These are phyloP conservation scores for Ectropis crepuscularia DNA, from an alignment of 2,888 invertebrate genomes.

Conservation along the genomic window DNA sequence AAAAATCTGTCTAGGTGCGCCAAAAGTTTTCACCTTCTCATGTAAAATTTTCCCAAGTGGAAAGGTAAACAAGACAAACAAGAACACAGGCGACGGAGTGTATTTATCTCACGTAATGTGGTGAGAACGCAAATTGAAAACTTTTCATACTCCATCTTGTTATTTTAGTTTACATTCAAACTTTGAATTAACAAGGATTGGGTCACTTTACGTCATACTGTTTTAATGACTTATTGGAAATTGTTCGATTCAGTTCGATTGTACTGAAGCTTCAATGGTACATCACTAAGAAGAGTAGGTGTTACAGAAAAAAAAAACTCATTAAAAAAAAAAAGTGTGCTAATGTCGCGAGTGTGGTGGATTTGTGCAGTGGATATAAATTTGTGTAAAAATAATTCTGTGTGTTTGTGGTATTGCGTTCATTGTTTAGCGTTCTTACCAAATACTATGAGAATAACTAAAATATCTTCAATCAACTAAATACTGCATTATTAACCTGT, in stretches of 20 bases:
- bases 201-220: no score
- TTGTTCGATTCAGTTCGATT: background rate
- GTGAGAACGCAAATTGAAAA: no score
- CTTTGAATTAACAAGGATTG: no score
- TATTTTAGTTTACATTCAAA: no score
- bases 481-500: constrained; percentile 78
- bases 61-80: no score
- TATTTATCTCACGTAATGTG: no score
- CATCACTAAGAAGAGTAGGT: background rate
- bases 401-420: constrained; percentile 16
- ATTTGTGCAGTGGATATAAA: constrained; percentile 10
- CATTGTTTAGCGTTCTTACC: background rate
- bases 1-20: no score
- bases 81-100: no score
- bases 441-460: background rate
- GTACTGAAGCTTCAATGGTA: background rate
- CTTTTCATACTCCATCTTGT: no score
- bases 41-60: no score
- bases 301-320: background rate
- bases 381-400: constrained; percentile 21
- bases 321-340: constrained; percentile 30
- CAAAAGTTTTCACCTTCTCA: no score
- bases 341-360: constrained; percentile 21
- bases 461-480: constrained; percentile 42
- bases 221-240: no score